Conservation (phyloP, 2,888 invertebrate species). For the Synanthedon myopaeformis region DNA sequence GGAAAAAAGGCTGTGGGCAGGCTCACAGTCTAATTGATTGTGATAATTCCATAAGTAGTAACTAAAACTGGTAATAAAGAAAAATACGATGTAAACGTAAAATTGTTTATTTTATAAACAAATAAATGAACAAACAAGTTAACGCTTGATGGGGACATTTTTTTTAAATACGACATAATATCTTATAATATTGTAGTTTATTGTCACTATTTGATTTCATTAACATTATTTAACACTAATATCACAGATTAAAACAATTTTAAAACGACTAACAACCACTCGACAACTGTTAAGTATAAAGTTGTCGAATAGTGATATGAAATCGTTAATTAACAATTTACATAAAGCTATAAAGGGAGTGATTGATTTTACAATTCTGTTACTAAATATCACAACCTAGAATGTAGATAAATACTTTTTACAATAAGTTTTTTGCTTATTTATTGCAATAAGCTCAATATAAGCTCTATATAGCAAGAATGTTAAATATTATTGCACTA, state of each 20-base stretch:
- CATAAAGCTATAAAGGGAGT: neutral
- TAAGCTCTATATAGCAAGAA: no score
- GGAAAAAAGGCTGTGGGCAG: no score
- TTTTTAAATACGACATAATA: slow-evolving; percentile 3
- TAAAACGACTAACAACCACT: neutral
- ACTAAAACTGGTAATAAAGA: slow-evolving; percentile 1
- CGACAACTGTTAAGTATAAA: neutral
- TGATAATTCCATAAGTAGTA: no score
- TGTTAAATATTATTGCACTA: neutral
- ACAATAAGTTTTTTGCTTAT: no score
- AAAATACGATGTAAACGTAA: slow-evolving; percentile 16
- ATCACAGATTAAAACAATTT: neutral
- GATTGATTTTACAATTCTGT: neutral
- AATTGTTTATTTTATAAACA: slow-evolving; percentile 64
- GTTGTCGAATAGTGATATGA: neutral
- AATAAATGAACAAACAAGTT: slow-evolving; percentile 47
- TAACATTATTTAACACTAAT: neutral
- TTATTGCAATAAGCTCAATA: no score
- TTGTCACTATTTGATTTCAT: neutral
- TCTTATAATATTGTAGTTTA: slow-evolving; percentile 8
- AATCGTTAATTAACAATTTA: neutral
- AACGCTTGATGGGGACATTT: slow-evolving; percentile 37
- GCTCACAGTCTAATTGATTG: no score
- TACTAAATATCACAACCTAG: slow-evolving; percentile 31
- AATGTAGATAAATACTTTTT: slow-evolving; percentile 1